Conservation (phyloP, 2,113 vertebrate species). For the Leptodactylus fuscus region DNA sequence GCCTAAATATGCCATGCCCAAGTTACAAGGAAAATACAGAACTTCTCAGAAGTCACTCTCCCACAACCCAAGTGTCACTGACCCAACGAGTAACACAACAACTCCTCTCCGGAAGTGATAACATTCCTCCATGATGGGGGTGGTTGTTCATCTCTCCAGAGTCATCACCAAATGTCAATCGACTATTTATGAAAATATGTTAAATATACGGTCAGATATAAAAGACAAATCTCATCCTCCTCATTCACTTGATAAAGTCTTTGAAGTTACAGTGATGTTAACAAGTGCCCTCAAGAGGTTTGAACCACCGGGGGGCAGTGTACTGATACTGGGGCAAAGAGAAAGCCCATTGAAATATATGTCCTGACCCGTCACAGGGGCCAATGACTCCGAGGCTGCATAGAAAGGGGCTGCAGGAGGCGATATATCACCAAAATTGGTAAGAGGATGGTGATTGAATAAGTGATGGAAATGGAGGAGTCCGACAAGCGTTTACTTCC, state of each 20-base stretch:
- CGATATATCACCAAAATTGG: too few species aligned
- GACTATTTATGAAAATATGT: background rate
- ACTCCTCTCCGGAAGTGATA: too few species aligned
- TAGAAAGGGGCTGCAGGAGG: too few species aligned
- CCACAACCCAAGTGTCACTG: slow-evolving; percentile 14
- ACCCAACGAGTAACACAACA: background rate
- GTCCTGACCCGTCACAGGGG: too few species aligned
- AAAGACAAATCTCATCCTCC: background rate
- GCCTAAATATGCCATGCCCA: background rate
- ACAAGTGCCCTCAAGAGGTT: too few species aligned
- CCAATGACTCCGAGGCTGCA: too few species aligned
- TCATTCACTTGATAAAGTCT: background rate
- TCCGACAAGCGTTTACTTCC: too few species aligned
- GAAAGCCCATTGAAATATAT: background rate
- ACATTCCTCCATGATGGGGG: too few species aligned
- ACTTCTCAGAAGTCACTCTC: background rate
- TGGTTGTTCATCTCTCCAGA: too few species aligned
- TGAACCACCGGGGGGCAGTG: background rate
- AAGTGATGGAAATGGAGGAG: too few species aligned
- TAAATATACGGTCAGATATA: background rate
- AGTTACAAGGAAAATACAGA: background rate
- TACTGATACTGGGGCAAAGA: background rate
- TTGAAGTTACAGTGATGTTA: background rate
- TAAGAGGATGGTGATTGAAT: too few species aligned
- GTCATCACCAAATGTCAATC: background rate